A percentile compares a stretch with the other conserved stretches of the same genome.
Evolutionary conservation across 2,888 invertebrate genomes (phyloP).

Genomic region (Xestia rhomboidea): DNA sequence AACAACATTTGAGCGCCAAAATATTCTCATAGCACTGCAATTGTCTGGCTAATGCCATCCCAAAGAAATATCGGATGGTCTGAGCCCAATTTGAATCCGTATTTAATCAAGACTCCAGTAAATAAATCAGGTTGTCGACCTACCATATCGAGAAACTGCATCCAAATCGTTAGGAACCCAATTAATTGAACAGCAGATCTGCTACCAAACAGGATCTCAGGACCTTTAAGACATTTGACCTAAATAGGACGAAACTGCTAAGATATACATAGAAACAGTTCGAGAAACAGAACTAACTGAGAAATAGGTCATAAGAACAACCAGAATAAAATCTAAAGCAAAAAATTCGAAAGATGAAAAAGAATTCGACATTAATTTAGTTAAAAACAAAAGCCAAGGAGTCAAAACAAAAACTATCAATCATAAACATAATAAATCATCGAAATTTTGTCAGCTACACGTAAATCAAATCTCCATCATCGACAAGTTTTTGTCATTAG

Average conservation of each 20-base stretch:
- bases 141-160: conserved; percentile 16
- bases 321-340: neutral
- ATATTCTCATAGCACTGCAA: neutral
- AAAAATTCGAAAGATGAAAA: neutral
- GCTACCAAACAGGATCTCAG: conserved; percentile 1
- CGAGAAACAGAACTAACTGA: neutral
- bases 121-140: conserved; percentile 32
- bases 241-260: neutral
- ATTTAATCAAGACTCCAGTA: conserved; percentile 15
- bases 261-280: neutral
- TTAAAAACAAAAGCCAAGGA: conserved; percentile 30
- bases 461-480: conserved; percentile 53
- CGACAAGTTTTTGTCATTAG: conserved; percentile 53
- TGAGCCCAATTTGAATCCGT: neutral
- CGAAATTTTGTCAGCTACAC: conserved; percentile 22
- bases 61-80: neutral
- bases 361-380: conserved; percentile 16
- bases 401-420: conserved; percentile 29
- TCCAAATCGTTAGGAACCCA: conserved; percentile 39
- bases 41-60: neutral
- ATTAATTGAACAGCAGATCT: conserved; percentile 33
- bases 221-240: conserved; percentile 10
- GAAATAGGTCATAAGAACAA: neutral
- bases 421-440: conserved; percentile 36
- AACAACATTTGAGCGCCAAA: neutral